Conservation (phyloP, 2,113 vertebrate genomes). For the Strigops habroptila region DNA sequence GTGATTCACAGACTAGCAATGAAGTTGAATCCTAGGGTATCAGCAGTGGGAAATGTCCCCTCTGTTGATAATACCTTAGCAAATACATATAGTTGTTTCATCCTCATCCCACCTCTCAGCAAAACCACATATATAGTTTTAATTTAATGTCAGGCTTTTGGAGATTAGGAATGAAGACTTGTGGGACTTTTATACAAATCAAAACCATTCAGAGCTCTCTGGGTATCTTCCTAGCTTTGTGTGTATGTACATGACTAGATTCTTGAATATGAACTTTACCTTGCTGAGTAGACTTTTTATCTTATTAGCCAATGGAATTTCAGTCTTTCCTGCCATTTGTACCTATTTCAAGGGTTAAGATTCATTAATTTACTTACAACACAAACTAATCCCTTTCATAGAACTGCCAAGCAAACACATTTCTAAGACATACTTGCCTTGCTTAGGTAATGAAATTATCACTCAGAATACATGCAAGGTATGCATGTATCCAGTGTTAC, state of each 20-base stretch:
- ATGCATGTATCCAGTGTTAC: not conserved
- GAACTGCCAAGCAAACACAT: not conserved
- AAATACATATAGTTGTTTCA: not conserved
- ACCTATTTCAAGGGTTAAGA: not conserved
- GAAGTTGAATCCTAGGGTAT: not conserved
- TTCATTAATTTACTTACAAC: constrained; percentile 25
- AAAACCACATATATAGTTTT: not conserved
- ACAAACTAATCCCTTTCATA: not conserved
- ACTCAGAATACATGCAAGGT: not conserved
- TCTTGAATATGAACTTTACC: constrained; percentile 5
- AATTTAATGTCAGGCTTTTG: constrained; percentile 19
- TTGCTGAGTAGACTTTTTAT: not conserved
- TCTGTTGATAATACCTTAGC: not conserved
- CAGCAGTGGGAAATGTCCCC: not conserved
- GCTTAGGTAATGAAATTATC: not conserved
- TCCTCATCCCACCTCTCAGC: not conserved
- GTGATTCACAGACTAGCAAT: not conserved
- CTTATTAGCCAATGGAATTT: constrained; percentile 29
- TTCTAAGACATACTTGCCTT: not conserved
- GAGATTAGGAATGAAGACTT: constrained; percentile 11
- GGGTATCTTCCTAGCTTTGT: not conserved
- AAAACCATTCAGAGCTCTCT: not conserved
- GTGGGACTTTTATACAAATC: not conserved
- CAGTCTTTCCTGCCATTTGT: not conserved
- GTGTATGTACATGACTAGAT: not conserved